Conservation (phyloP, 2,888 invertebrate species). For the Allacma fusca region DNA sequence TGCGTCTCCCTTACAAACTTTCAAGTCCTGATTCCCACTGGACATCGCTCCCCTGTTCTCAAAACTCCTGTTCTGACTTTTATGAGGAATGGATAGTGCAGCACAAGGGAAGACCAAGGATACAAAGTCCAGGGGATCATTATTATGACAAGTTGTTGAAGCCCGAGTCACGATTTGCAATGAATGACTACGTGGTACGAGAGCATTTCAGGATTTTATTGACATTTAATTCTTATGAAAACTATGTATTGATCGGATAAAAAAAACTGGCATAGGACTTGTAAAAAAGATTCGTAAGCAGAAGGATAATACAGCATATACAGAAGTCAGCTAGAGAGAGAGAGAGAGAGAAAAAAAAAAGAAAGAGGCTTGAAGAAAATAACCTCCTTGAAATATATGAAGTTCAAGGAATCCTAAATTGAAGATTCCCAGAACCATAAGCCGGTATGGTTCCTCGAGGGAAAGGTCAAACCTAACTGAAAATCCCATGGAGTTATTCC, state of each 20-base stretch:
- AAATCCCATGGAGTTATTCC: not conserved
- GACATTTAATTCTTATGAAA: too few species aligned
- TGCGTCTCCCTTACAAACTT: not conserved
- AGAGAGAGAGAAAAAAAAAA: too few species aligned
- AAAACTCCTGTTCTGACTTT: too few species aligned
- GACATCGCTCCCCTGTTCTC: too few species aligned
- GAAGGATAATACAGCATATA: too few species aligned
- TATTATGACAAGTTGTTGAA: not conserved
- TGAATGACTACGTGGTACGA: not conserved
- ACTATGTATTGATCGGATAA: not conserved
- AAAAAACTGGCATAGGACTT: too few species aligned
- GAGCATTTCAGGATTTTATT: too few species aligned
- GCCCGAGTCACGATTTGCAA: not conserved
- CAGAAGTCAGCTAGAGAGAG: not conserved
- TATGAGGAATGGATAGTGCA: too few species aligned
- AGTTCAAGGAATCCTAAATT: slow-evolving; percentile 2
- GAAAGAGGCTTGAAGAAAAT: not conserved
- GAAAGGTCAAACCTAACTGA: not conserved
- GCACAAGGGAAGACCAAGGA: too few species aligned
- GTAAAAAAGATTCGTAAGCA: too few species aligned
- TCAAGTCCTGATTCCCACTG: not conserved
- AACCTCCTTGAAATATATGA: not conserved
- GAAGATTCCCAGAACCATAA: not conserved
- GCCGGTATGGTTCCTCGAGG: not conserved
- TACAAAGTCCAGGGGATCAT: not conserved